Conservation (phyloP, 2,888 invertebrate genomes). For the Odontocerum albicorne region DNA sequence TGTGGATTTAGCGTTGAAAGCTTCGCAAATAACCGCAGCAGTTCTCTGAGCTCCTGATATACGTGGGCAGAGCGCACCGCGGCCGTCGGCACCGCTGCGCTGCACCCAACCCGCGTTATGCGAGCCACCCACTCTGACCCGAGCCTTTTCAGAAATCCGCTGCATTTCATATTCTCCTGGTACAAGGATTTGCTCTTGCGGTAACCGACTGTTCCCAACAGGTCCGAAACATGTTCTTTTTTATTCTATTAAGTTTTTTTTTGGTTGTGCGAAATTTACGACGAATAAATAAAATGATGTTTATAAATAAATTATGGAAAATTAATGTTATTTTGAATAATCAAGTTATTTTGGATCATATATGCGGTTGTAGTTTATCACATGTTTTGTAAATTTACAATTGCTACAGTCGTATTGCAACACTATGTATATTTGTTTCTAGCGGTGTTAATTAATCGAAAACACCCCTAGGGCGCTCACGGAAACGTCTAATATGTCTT, state of each 20-base stretch:
- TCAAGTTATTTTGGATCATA: no score
- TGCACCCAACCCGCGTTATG: slow-evolving; percentile 4
- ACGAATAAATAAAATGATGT: neutral
- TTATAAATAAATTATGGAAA: neutral
- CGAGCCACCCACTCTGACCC: neutral
- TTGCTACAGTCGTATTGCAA: no score
- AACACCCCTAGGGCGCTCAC: no score
- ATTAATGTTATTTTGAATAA: neutral
- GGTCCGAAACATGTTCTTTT: no score
- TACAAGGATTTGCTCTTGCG: slow-evolving; percentile 10
- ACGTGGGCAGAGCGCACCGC: slow-evolving; percentile 11
- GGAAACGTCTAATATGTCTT: no score
- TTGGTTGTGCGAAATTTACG: neutral
- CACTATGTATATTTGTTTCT: no score
- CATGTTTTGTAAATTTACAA: no score
- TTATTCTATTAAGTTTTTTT: neutral
- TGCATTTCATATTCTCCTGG: slow-evolving; percentile 18
- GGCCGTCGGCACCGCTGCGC: slow-evolving; percentile 5
- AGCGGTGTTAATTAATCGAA: no score
- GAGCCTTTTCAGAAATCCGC: slow-evolving; percentile 4
- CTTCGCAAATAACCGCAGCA: neutral
- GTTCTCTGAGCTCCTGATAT: slow-evolving; percentile 21
- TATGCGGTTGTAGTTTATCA: no score
- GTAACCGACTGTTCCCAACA: neutral
- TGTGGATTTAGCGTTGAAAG: no score